These are phyloP conservation scores for Pteromalus puparum DNA, from an alignment of 1,140 invertebrate species.

Conservation along the genomic window DNA sequence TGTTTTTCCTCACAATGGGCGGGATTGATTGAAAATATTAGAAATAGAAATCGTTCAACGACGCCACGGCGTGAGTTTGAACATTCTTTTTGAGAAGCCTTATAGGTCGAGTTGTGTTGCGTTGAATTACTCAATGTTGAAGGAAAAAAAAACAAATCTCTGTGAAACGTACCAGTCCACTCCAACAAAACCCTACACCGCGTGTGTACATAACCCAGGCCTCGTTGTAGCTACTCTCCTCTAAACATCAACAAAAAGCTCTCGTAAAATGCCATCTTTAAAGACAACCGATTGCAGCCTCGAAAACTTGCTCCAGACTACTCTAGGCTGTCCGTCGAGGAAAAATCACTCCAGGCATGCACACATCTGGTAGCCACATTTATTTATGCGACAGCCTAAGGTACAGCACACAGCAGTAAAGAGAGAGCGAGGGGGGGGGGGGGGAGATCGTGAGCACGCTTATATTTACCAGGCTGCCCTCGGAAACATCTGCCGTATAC, in stretches of 20 bases:
- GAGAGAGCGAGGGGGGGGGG: no score
- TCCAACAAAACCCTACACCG: no score
- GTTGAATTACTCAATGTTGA: no score
- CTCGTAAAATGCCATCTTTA: neutral
- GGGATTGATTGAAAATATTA: neutral
- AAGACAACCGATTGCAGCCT: neutral
- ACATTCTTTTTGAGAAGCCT: no score
- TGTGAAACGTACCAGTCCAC: no score
- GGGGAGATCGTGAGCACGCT: constrained; percentile 6
- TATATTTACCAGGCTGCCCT: constrained; percentile 35
- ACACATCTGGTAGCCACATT: constrained; percentile 63
- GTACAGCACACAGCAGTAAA: neutral
- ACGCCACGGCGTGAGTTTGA: no score
- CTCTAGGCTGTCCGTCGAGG: constrained; percentile 1
- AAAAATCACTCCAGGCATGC: constrained; percentile 32
- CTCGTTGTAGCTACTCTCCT: no score
- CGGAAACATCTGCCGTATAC: constrained; percentile 14
- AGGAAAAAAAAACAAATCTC: no score
- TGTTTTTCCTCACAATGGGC: neutral
- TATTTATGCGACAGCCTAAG: constrained; percentile 57
- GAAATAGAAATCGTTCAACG: neutral
- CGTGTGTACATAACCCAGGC: no score
- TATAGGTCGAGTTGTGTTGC: no score
- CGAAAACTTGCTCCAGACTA: neutral
- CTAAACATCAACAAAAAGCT: no score